Conservation (phyloP, 2,888 invertebrate genomes). For the Drosophila leonis region DNA sequence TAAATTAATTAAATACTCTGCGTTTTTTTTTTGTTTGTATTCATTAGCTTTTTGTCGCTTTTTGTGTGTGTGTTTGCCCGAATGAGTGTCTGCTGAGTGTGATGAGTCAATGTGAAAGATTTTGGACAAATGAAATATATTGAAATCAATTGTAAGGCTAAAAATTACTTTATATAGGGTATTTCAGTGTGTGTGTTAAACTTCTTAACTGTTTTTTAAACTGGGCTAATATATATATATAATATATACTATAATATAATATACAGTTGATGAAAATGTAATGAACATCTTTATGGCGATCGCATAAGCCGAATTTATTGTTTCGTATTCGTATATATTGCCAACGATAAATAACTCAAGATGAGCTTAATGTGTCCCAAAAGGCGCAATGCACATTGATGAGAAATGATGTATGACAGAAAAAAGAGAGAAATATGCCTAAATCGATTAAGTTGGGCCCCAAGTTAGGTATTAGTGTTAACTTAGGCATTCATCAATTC, state of each 20-base stretch:
- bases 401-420: background rate
- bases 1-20: slow-evolving; percentile 23
- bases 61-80: background rate
- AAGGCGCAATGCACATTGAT: background rate
- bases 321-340: slow-evolving; percentile 21
- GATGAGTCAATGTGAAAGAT: background rate
- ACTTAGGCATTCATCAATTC: background rate
- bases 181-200: background rate
- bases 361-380: slow-evolving; percentile 6
- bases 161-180: background rate
- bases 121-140: background rate
- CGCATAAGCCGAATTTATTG: slow-evolving; percentile 33
- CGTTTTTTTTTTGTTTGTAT: background rate
- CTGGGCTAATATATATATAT: background rate
- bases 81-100: background rate
- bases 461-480: background rate
- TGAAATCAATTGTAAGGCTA: no score
- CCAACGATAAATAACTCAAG: slow-evolving; percentile 12
- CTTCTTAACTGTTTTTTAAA: background rate
- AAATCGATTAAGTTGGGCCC: background rate
- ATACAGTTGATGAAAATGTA: slow-evolving; percentile 35
- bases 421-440: background rate
- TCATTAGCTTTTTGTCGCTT: slow-evolving; percentile 1
- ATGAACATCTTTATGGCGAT: slow-evolving; percentile 49
- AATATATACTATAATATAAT: no score